Evolutionary conservation across 1,140 invertebrate species (phyloP).

Genomic region (Anthonomus grandis): DNA sequence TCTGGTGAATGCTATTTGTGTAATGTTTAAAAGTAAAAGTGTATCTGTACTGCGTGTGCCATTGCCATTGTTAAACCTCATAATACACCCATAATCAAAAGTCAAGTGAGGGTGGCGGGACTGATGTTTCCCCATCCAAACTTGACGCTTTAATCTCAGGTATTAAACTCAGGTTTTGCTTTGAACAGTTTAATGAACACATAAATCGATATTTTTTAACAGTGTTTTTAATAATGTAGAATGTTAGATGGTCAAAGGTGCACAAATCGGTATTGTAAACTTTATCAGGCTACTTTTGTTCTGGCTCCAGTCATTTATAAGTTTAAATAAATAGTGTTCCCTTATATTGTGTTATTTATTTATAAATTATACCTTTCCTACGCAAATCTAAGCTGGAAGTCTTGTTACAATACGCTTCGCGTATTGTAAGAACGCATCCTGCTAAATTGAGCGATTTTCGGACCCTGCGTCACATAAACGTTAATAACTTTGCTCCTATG

Average conservation of each 20-base stretch:
- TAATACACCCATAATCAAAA: too few species aligned
- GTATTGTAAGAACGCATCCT: too few species aligned
- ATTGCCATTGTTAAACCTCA: too few species aligned
- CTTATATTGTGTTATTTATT: conserved; percentile 30
- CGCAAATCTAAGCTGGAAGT: too few species aligned
- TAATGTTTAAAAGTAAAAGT: conserved; percentile 17
- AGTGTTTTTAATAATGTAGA: background rate
- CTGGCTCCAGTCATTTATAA: conserved; percentile 34
- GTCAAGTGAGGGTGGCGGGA: too few species aligned
- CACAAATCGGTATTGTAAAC: conserved; percentile 19
- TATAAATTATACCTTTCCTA: too few species aligned
- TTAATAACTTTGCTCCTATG: too few species aligned
- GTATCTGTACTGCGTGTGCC: conserved; percentile 47
- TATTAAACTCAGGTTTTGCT: background rate
- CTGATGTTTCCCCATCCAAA: conserved; percentile 28
- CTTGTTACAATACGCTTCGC: too few species aligned
- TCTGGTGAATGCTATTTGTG: conserved; percentile 49
- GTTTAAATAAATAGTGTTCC: conserved; percentile 51
- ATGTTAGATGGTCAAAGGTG: conserved; percentile 32
- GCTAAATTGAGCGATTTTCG: too few species aligned
- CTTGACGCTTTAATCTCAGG: conserved; percentile 20
- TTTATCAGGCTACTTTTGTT: conserved; percentile 22
- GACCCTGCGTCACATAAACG: too few species aligned
- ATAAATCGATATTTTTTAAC: background rate
- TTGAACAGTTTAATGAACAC: background rate